Percentiles rank a stretch among this genome's conserved stretches.
Conservation (phyloP, 2,888 invertebrate genomes). For the Callimorpha dominula region DNA sequence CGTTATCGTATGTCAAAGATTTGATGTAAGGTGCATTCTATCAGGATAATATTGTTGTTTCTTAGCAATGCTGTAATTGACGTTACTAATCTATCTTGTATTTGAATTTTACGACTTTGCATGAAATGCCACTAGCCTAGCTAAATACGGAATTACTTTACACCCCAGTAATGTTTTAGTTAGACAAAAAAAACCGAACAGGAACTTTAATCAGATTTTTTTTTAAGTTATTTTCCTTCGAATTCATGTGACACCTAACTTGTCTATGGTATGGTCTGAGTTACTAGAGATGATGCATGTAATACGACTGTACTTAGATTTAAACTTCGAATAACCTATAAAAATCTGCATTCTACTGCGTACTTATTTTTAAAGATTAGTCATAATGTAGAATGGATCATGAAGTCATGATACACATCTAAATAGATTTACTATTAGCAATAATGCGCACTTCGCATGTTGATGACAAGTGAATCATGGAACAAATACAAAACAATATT, state of each 20-base stretch:
- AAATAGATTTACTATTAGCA: conserved; percentile 3
- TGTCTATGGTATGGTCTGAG: neutral
- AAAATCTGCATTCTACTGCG: neutral
- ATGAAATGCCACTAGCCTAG: neutral
- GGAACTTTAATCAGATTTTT: neutral
- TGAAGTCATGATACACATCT: neutral
- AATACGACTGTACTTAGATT: neutral
- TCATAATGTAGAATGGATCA: neutral
- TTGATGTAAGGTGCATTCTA: neutral
- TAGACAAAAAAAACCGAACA: neutral
- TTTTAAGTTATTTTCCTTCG: neutral
- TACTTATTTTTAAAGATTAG: neutral
- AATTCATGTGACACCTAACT: neutral
- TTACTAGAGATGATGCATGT: neutral
- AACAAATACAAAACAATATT: neutral
- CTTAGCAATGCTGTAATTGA: neutral
- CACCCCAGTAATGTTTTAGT: neutral
- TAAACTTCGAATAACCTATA: neutral
- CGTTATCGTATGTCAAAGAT: conserved; percentile 7
- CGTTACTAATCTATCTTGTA: neutral
- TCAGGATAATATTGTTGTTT: neutral
- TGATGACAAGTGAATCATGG: neutral
- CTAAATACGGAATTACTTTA: neutral
- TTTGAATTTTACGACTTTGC: neutral
- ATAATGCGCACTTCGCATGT: neutral